Percentiles rank a stretch among this genome's conserved stretches.
Conservation (phyloP, 2,113 vertebrate genomes). For the Sylvia atricapilla region DNA sequence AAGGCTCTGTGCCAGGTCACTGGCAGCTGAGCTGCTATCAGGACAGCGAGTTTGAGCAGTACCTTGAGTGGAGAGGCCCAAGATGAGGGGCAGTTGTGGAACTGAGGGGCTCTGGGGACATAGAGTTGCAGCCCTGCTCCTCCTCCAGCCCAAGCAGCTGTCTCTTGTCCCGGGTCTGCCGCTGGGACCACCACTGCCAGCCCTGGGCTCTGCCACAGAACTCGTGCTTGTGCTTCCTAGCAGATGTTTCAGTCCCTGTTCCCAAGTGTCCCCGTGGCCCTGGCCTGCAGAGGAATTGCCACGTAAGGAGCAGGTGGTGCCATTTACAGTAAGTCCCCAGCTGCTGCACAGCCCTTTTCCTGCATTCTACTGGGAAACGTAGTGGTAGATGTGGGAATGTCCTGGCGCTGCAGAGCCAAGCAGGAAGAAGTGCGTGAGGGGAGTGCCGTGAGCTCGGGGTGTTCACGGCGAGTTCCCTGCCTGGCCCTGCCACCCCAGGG, state of each 20-base stretch:
- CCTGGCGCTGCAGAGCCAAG: neutral
- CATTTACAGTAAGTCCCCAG: constrained; percentile 69
- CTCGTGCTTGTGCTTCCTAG: neutral
- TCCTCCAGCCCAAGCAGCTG: neutral
- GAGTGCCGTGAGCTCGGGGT: neutral
- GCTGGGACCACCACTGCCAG: neutral
- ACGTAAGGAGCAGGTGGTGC: constrained; percentile 58
- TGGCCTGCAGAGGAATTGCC: neutral
- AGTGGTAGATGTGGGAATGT: neutral
- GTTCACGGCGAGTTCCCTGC: fast-evolving
- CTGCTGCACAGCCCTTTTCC: constrained; percentile 7
- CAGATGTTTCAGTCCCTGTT: neutral
- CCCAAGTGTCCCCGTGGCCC: neutral
- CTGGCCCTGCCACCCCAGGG: fast-evolving
- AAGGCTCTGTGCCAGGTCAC: neutral
- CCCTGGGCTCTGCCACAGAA: neutral
- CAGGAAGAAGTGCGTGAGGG: neutral
- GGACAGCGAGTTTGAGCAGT: neutral
- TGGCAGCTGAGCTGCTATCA: fast-evolving
- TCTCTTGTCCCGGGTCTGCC: neutral
- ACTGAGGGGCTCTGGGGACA: neutral
- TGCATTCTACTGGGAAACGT: neutral
- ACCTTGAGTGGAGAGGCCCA: neutral
- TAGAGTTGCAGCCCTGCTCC: neutral
- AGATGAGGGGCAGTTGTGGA: neutral